Evolutionary conservation across 2,888 invertebrate species (phyloP).

Genomic region (Uloborus plumipes): DNA sequence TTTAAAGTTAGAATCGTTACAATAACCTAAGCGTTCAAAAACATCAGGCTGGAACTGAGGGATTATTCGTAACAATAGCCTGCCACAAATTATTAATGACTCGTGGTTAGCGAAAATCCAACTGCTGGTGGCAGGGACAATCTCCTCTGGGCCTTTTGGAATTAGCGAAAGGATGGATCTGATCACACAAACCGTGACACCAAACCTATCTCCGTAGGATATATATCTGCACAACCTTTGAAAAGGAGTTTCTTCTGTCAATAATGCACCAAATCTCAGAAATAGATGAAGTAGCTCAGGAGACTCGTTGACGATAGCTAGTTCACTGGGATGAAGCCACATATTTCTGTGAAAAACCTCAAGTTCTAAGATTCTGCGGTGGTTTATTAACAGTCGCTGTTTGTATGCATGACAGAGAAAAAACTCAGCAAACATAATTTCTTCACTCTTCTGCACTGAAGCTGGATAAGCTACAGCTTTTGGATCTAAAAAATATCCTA

Average conservation of each 20-base stretch:
- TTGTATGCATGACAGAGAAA: neutral
- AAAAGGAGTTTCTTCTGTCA: neutral
- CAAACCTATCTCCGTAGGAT: neutral
- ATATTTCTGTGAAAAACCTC: neutral
- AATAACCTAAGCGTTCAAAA: neutral
- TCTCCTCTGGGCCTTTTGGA: neutral
- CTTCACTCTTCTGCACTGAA: neutral
- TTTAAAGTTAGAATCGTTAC: too few species aligned
- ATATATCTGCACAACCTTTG: neutral
- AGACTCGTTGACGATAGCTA: neutral
- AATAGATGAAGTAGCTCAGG: neutral
- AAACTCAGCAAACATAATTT: neutral
- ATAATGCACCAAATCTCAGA: neutral
- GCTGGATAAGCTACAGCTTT: neutral
- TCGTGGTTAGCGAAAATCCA: neutral
- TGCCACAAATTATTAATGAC: neutral
- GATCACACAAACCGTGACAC: neutral
- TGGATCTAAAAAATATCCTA: neutral
- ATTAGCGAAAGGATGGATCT: neutral
- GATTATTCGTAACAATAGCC: neutral
- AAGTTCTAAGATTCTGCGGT: neutral
- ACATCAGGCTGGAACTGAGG: neutral
- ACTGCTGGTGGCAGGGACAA: neutral
- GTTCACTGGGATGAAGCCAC: conserved; percentile 1
- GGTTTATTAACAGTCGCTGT: neutral